Conservation (phyloP, 1,140 invertebrate species). For the Aphidius ervi region DNA sequence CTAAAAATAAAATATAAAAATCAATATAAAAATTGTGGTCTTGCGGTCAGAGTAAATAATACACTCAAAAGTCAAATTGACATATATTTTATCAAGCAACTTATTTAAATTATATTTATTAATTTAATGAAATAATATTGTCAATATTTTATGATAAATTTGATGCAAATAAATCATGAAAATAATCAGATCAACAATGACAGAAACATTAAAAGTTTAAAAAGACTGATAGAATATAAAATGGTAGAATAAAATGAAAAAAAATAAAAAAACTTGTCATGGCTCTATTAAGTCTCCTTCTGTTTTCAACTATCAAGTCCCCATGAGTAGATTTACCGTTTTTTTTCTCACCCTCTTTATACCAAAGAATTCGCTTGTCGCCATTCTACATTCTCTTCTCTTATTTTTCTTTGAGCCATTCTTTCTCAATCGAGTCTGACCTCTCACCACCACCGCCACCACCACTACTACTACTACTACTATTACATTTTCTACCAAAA, state of each 20-base stretch:
- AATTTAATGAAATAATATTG: no score
- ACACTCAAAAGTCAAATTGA: no score
- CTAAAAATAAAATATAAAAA: slow-evolving; percentile 22
- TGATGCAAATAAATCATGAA: no score
- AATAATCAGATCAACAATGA: neutral
- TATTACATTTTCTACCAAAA: no score
- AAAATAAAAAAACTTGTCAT: slow-evolving; percentile 26
- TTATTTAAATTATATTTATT: no score
- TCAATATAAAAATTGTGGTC: slow-evolving; percentile 1
- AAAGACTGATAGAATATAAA: neutral
- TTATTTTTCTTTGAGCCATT: slow-evolving; percentile 2
- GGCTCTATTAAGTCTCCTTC: slow-evolving; percentile 29
- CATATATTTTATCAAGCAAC: no score
- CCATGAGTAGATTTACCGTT: slow-evolving; percentile 16
- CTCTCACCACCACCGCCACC: neutral
- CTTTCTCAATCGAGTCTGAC: slow-evolving; percentile 1
- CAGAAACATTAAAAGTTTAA: slow-evolving; percentile 24
- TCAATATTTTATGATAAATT: slow-evolving; percentile 18
- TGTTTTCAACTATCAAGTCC: slow-evolving; percentile 3
- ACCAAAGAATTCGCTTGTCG: slow-evolving; percentile 16
- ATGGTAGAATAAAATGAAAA: neutral
- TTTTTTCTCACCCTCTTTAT: slow-evolving; percentile 20
- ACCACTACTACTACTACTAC: no score
- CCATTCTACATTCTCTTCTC: slow-evolving; percentile 13
- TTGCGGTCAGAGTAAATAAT: neutral